Evolutionary conservation across 2,797 vertebrate species (phyloP).

Genomic region (Propithecus deckenii): DNA sequence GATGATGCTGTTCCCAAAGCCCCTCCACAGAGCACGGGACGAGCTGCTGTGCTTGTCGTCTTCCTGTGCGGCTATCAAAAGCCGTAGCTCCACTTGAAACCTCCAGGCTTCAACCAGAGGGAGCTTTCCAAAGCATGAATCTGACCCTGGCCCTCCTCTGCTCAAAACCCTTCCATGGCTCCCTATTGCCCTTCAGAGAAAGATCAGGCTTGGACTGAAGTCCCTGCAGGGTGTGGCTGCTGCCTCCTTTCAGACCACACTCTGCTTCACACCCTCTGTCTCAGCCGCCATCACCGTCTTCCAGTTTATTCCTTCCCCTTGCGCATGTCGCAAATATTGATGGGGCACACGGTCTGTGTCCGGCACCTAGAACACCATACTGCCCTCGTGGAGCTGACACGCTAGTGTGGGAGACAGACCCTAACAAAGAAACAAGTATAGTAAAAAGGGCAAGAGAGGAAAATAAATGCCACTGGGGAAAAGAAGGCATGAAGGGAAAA

Average conservation of each 20-base stretch:
- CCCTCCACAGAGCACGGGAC: accelerated
- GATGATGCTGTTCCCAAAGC: neutral
- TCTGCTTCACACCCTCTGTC: neutral
- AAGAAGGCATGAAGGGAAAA: neutral
- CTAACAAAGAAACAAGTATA: neutral
- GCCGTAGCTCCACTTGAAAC: neutral
- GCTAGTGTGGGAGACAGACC: neutral
- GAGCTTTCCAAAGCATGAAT: neutral
- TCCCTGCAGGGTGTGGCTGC: neutral
- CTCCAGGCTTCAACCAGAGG: neutral
- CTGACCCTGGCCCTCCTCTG: neutral
- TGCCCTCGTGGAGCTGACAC: neutral
- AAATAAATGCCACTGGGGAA: neutral
- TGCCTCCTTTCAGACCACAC: neutral
- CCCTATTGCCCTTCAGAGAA: neutral
- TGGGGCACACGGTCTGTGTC: neutral
- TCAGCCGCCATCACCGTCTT: neutral
- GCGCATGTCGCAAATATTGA: neutral
- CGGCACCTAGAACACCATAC: neutral
- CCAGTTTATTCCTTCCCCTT: neutral
- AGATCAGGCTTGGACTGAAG: neutral
- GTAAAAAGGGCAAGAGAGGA: neutral
- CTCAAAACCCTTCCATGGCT: neutral
- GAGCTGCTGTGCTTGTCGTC: neutral
- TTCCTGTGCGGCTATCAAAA: neutral